Percentiles rank a stretch among this genome's conserved stretches.
These are phyloP conservation scores for Sardina pilchardus DNA, from an alignment of 2,113 vertebrate genomes.

Conservation along the genomic window DNA sequence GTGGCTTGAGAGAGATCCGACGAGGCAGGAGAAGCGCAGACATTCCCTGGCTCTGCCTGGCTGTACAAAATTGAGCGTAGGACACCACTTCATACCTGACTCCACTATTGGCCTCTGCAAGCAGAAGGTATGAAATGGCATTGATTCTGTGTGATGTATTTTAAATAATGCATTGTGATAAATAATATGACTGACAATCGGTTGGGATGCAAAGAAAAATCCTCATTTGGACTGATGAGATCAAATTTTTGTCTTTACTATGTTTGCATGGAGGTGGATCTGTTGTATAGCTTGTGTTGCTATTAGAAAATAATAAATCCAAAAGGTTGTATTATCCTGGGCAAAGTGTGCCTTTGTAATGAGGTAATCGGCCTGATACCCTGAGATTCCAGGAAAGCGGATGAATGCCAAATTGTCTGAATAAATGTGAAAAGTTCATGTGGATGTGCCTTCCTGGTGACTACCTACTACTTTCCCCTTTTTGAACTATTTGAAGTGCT, in stretches of 20 bases:
- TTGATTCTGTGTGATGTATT: neutral
- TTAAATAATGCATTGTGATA: neutral
- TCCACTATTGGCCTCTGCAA: conserved; percentile 45
- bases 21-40: conserved; percentile 53
- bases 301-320: no score
- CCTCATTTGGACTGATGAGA: no score
- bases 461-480: conserved; percentile 32
- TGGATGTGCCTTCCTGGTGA: conserved; percentile 13
- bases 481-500: conserved; percentile 42
- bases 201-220: no score
- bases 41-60: conserved; percentile 58
- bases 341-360: no score
- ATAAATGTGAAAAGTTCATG: neutral
- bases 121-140: conserved; percentile 59
- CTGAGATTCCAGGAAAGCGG: no score
- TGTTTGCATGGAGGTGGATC: no score
- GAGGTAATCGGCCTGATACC: no score
- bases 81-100: neutral
- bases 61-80: conserved; percentile 25
- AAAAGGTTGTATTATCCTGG: no score
- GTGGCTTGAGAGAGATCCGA: conserved; percentile 64
- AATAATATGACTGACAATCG: no score
- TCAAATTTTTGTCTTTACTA: no score
- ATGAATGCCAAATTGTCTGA: no score
- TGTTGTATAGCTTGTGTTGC: no score